These are phyloP conservation scores for Scaptomyza hsui DNA, from an alignment of 1,140 invertebrate genomes.

Conservation along the genomic window DNA sequence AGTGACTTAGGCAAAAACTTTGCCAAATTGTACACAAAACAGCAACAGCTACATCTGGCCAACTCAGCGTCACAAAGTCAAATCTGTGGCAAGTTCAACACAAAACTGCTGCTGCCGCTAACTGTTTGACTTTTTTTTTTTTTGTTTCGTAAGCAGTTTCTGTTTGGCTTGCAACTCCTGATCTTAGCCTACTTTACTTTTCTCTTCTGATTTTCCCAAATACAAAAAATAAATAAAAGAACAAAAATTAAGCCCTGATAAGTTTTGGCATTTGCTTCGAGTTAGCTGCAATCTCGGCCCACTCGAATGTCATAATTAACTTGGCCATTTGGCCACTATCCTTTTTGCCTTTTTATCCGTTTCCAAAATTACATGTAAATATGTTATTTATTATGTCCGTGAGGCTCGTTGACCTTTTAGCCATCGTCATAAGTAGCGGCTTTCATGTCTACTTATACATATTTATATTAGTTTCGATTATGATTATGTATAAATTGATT, in stretches of 20 bases:
- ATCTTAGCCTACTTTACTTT: conserved; percentile 66
- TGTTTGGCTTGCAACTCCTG: conserved; percentile 53
- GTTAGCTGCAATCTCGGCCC: conserved; percentile 17
- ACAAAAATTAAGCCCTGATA: conserved; percentile 67
- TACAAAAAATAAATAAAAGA: neutral
- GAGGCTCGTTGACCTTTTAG: conserved; percentile 9
- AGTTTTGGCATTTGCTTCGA: conserved; percentile 38
- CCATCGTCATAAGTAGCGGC: conserved; percentile 16
- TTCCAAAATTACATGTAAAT: conserved; percentile 75
- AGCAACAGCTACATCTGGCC: conserved; percentile 36
- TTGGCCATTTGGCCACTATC: conserved; percentile 53
- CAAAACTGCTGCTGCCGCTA: conserved; percentile 47
- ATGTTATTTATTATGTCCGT: conserved; percentile 74
- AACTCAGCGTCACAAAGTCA: conserved; percentile 37
- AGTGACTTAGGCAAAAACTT: conserved; percentile 72
- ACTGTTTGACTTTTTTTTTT: conserved; percentile 63
- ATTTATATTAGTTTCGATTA: conserved; percentile 66
- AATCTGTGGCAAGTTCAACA: conserved; percentile 62
- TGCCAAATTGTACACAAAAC: conserved; percentile 65
- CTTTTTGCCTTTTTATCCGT: conserved; percentile 30
- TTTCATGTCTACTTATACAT: conserved; percentile 19
- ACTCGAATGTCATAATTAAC: conserved; percentile 40
- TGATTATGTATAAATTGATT: conserved; percentile 46
- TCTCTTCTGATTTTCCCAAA: conserved; percentile 53
- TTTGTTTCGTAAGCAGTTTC: conserved; percentile 81